Base-by-base conservation (phyloP, 1,140 invertebrate genomes). In the Apocrypta bakeri region DNA sequence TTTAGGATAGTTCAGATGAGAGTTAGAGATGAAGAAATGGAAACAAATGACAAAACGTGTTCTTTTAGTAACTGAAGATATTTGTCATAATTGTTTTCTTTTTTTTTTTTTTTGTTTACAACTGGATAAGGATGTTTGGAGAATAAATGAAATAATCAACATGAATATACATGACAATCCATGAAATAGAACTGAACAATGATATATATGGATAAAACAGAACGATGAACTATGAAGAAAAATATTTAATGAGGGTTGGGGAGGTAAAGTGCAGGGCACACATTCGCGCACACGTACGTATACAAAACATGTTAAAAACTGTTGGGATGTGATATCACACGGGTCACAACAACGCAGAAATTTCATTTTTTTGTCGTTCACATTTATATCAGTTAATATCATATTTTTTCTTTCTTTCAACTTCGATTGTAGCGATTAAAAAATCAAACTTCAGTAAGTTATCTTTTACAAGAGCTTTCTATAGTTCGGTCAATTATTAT, bases 261-360 rank as follows among this genome's bases (percentile, higher is more conserved):
- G 74, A 84, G 85, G 87, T 86, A 86, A 85, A 88, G 89, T 92
- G 90, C 90, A 88, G 89, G 91, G 87, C 88, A 91, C 87, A 92
- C 90, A 90, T 89, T 91, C 91, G 90, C 91, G 90, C 90, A 91
- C 89, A 92, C 89, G 87, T 91, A 92, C 89, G 88, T 92, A 80
- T 80, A 91, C 89, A 91, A 90, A 92, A 92, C 89, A 90, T 91
- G 89, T 92, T 80, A 91, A 90, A 92, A 92, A 91, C 85, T 92
- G 87, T 91, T 91, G 91, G 92, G 92, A 93, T 90, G 90, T 92
- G 90, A 92, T 93, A 90, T 93, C 91, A 93, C 92, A 93, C 88
- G 94, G 95, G 95, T 95, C 95, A 96, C 95, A 96, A 96, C 94
- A 96, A 94, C 95, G 95, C 95, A 94, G 93, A 93, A 93, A 89